Evolutionary conservation across 2,888 invertebrate species (phyloP).

Genomic region (Mystacides longicornis): DNA sequence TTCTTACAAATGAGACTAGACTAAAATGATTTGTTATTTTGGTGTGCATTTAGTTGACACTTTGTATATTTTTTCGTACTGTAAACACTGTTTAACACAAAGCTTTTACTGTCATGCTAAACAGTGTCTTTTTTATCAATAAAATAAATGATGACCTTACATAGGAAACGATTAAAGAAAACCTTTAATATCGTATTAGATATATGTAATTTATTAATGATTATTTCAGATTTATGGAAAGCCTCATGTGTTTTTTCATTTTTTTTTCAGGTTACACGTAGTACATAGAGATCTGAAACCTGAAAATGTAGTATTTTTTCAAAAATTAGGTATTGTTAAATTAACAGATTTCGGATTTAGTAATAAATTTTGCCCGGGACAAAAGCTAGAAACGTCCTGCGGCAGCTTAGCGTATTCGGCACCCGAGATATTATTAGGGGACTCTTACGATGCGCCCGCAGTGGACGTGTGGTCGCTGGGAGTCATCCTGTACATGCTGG

Average conservation of each 20-base stretch:
- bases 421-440: constrained; percentile 96
- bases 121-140: no score
- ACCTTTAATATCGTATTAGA: no score
- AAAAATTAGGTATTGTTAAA: constrained; percentile 93
- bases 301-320: constrained; percentile 99
- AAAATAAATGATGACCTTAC: not conserved
- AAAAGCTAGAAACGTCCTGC: constrained; percentile 95
- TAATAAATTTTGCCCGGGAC: constrained; percentile 93
- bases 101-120: no score
- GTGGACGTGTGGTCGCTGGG: constrained; percentile 99
- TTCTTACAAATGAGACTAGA: no score
- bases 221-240: not conserved
- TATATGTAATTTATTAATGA: no score
- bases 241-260: not conserved
- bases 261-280: constrained; percentile 50
- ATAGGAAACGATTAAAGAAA: no score
- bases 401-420: constrained; percentile 98
- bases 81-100: no score
- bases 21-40: no score
- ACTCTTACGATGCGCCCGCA: constrained; percentile 97
- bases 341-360: constrained; percentile 98
- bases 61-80: no score
- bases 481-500: constrained; percentile 97
- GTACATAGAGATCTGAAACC: constrained; percentile 91
- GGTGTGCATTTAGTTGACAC: no score